Evolutionary conservation across 2,888 invertebrate genomes (phyloP).

Genomic region (Catonia carolina): DNA sequence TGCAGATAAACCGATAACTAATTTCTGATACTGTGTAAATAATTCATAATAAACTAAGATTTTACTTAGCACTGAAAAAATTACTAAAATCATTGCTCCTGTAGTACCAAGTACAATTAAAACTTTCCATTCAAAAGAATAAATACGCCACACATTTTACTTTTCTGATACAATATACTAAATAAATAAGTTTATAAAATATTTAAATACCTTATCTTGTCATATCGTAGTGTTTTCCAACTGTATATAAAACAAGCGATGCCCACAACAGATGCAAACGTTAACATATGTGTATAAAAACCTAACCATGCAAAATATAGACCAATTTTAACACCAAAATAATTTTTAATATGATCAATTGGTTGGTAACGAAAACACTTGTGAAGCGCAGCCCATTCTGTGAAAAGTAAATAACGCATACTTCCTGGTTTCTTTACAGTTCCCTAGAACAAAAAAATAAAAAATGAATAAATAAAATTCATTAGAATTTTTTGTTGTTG

Average conservation of each 20-base stretch:
- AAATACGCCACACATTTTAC: too few species aligned
- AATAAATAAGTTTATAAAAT: too few species aligned
- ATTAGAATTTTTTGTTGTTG: neutral
- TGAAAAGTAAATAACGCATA: conserved; percentile 46
- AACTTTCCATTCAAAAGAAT: too few species aligned
- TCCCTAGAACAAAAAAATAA: conserved; percentile 43
- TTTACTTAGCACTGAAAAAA: too few species aligned
- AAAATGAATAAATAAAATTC: conserved; percentile 15
- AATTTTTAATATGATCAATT: conserved; percentile 50
- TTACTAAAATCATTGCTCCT: too few species aligned
- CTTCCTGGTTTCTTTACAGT: conserved; percentile 32
- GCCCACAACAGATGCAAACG: conserved; percentile 51
- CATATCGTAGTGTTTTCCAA: conserved; percentile 42
- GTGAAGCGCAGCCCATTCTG: conserved; percentile 51
- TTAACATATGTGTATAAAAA: conserved; percentile 52
- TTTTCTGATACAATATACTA: too few species aligned
- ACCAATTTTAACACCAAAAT: conserved; percentile 53
- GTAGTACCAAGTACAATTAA: too few species aligned
- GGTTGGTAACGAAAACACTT: conserved; percentile 53
- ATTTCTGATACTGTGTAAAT: too few species aligned
- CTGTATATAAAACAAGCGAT: conserved; percentile 51
- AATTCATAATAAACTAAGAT: too few species aligned
- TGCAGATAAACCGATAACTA: neutral
- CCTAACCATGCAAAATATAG: conserved; percentile 55
- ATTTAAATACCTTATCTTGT: conserved; percentile 35